Evolutionary conservation across 2,888 invertebrate species (phyloP), one percentile per base, ranked within the genome.

Genomic region (Dinocampus coccinellae): DNA sequence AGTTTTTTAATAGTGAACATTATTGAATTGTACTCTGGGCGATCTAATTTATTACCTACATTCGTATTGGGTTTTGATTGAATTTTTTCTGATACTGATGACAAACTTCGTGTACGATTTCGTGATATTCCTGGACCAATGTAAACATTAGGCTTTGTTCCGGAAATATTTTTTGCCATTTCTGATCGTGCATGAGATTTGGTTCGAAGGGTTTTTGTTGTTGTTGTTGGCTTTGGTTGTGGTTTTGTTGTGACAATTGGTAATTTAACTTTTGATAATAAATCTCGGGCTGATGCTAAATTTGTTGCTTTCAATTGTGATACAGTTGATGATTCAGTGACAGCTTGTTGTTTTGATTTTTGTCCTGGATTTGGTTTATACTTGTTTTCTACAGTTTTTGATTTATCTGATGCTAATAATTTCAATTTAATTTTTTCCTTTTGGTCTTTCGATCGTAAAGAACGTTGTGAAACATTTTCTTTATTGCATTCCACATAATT

Each of bases 21-120:
- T 29, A 84, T 84, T 1, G 86, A 85, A 78, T 86, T 87, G 34
- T 83, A 85, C 70, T 85, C 82, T 2, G 86, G 86, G 11, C 78
- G 77, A 3, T 72, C 64, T 4, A 85, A 76, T 70, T 75, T 78
- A 36, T 81, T 72, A 9, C 73, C 74, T 16, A 73, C 69, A 26
- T 66, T 65, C 33, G 73, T 69, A 26, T 71, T 68, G 13, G 69
- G 52, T 13, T 67, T 68, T 1, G 74, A 53, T 11, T 65, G 55
- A 2, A n/a, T 26, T 24, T 7, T 4, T n/a, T 57, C 24, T 22
- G 22, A 29, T 33, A 13, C 52, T 55, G 58, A 10, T 16, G 57
- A 36, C 29, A 33, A 26, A 60, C 47, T 62, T 53, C 53, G 16
- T 13, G 39, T 36, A 22, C 57, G 36, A 13, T 11, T 24, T 34